Evolutionary conservation across 1,140 invertebrate genomes (phyloP), one percentile per base, ranked within the genome.

Genomic region (Lucilia cuprina): DNA sequence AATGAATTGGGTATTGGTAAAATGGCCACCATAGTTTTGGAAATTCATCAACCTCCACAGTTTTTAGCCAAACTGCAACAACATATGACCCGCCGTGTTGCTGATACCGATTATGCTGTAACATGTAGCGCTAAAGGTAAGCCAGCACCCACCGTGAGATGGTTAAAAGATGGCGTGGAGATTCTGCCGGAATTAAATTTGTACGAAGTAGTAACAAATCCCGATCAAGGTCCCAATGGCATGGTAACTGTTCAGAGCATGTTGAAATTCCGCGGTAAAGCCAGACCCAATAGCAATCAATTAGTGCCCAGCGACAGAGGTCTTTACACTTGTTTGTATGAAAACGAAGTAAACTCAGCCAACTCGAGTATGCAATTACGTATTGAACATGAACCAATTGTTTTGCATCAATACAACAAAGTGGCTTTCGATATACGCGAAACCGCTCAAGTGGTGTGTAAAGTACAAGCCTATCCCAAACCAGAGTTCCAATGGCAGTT

Each of bases 401-500:
- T 96, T 7, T 92, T 97, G 13, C 95, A 96, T 88, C 94, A 96
- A 84, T 96, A 97, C 89, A 96, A 95, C 84, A 97, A 97, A 91
- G 97, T 98, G 0, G 97, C 97, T 5, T 97, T 95, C 86, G 96
- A 98, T 89, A 88, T 97, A 2, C 92, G 94, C 13, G 96, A 98
- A 89, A 96, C 94, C 0, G 97, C 97, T 0, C 94, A 96, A 89
- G 95, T 98, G 12, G 93, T 95, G 3, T 98, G 97, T 90, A 94
- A 95, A 88, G 96, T 98, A 3, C 96, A 97, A 89, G 96, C 97
- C 0, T 98, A 97, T 91, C 97, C 97, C 0, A 95, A 96, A 87
- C 97, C 97, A 0, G 96, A 96, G 87, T 98, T 98, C 90, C 96
- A 98, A 86, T 98, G 97, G 97, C 96, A 94, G 85, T 97, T 94